These are phyloP conservation scores for Ochropleura plecta DNA, from an alignment of 2,888 invertebrate species.

Conservation along the genomic window DNA sequence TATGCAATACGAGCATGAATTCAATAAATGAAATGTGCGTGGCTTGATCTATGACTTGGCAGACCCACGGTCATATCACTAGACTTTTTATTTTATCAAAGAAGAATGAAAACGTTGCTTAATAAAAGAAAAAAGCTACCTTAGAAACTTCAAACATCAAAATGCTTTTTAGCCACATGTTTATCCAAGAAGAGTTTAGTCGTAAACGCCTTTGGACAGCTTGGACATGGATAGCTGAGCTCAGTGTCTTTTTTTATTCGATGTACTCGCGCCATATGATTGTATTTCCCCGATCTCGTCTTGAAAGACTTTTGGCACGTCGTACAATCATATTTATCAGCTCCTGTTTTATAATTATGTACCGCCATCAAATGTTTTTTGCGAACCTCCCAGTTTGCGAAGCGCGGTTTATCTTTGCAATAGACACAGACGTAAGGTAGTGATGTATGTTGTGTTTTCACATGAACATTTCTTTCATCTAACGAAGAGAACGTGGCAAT, in stretches of 20 bases:
- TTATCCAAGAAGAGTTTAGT: constrained; percentile 89
- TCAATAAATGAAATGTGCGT: no score
- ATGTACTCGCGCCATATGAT: constrained; percentile 87
- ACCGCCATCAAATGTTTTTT: constrained; percentile 86
- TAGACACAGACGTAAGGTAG: constrained; percentile 86
- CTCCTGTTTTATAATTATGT: constrained; percentile 85
- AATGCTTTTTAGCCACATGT: constrained; percentile 90
- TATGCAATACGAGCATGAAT: no score
- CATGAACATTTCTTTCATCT: constrained; percentile 84
- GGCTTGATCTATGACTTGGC: no score
- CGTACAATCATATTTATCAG: constrained; percentile 85
- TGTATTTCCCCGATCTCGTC: constrained; percentile 86
- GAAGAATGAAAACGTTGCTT: constrained; percentile 4
- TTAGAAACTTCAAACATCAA: constrained; percentile 74
- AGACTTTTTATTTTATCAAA: neutral
- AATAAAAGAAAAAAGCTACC: constrained; percentile 16
- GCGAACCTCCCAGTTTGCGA: constrained; percentile 85
- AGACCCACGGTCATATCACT: no score
- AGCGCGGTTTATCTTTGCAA: constrained; percentile 86
- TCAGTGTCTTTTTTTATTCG: constrained; percentile 85
- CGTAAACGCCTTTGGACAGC: constrained; percentile 89
- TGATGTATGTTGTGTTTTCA: constrained; percentile 85
- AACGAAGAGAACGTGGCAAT: constrained; percentile 84
- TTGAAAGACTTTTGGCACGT: constrained; percentile 86
- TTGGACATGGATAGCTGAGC: constrained; percentile 86